phyloP scores from a whole-genome alignment of 1,140 invertebrate species.

The Ceratoteleas bidentatus region DNA sequence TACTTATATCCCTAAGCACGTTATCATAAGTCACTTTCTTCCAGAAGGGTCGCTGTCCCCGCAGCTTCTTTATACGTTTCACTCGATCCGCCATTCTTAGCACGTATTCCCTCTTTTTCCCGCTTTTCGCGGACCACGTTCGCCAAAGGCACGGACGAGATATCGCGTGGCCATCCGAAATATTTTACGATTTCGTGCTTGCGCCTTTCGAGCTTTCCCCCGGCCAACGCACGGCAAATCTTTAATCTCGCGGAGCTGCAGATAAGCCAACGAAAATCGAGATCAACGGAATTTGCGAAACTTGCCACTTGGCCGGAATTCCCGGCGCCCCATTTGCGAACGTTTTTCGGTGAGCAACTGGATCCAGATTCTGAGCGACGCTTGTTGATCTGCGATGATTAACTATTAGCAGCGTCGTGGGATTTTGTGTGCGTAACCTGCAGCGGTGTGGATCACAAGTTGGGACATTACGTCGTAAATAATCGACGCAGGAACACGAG shows the following conservation, averaged over 20 bases:
- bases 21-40: conserved; percentile 66
- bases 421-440: neutral
- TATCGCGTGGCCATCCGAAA: conserved; percentile 63
- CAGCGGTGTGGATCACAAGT: conserved; percentile 13
- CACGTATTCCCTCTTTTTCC: conserved; percentile 64
- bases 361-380: neutral
- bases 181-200: conserved; percentile 61
- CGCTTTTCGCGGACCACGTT: conserved; percentile 60
- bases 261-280: conserved; percentile 51
- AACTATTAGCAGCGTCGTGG: neutral
- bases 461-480: conserved; percentile 2
- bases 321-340: conserved; percentile 9
- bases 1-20: conserved; percentile 66
- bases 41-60: conserved; percentile 52
- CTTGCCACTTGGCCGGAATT: conserved; percentile 9
- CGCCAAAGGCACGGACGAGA: conserved; percentile 55
- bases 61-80: conserved; percentile 62
- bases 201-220: conserved; percentile 45
- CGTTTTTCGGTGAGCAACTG: neutral
- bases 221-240: conserved; percentile 33
- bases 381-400: neutral
- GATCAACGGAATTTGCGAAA: conserved; percentile 39
- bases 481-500: conserved; percentile 7
- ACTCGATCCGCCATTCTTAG: conserved; percentile 56
- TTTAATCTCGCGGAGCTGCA: conserved; percentile 46